Conservation (phyloP, 2,113 vertebrate species). For the Ranitomeya variabilis region DNA sequence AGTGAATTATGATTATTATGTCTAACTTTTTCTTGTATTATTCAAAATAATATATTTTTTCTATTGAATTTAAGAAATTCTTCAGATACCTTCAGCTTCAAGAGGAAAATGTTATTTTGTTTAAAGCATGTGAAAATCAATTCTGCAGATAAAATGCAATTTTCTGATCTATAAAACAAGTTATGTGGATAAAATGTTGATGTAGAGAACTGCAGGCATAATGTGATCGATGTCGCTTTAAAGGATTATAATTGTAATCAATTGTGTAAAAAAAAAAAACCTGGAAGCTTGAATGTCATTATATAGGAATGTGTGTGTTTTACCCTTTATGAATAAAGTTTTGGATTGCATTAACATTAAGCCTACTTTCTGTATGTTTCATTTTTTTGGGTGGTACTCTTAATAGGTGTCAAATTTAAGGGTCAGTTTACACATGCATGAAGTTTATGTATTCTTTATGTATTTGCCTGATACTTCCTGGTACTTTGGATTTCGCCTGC, state of each 20-base stretch:
- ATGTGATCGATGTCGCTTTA: not conserved
- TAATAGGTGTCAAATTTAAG: not conserved
- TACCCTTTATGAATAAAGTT: not conserved
- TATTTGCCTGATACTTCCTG: too few relatives aligned
- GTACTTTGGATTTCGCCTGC: too few relatives aligned
- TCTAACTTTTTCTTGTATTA: not conserved
- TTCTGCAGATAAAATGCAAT: conserved; percentile 1
- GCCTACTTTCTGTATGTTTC: too few relatives aligned
- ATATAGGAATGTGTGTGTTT: not conserved
- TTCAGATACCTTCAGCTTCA: not conserved
- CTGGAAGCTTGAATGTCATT: not conserved
- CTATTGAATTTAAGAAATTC: not conserved
- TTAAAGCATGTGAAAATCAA: not conserved
- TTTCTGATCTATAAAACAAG: not conserved
- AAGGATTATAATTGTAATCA: not conserved
- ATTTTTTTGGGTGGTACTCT: not conserved
- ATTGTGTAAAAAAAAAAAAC: not conserved
- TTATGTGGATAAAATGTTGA: not conserved
- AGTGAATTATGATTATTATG: too few relatives aligned
- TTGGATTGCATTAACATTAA: not conserved
- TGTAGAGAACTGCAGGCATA: not conserved
- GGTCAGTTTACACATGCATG: not conserved
- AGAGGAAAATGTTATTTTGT: not conserved
- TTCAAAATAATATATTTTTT: not conserved
- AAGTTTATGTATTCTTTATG: too few relatives aligned